Base-by-base conservation (phyloP, 1,140 invertebrate species). In the Papilio glaucus region DNA sequence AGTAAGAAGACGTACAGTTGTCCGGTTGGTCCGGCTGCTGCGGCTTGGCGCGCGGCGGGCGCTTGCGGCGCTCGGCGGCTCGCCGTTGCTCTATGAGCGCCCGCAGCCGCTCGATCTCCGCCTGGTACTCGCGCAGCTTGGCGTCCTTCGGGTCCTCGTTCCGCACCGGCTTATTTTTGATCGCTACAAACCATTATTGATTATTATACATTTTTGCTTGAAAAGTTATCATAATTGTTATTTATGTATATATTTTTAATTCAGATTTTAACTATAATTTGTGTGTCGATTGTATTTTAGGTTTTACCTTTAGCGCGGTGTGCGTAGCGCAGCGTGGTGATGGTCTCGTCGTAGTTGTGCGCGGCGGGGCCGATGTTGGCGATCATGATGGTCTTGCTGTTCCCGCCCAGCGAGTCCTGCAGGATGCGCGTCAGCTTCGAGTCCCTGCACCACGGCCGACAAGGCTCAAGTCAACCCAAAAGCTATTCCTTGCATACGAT, bases 321-420 rank as follows among this genome's bases (percentile, higher is more conserved):
- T 0, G 98, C 98, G 90, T 99, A 99, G 21, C 98, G 94, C 70
- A 99, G 93, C 4, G 98, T 99, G 10, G 97, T 98, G 72, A 99
- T 93, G 26, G 98, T 98, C 94, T 99, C 98, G 84, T 99, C 98
- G 91, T 97, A 98, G 93, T 99, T 99, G 93, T 98, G 98, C 80
- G 95, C 96, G 6, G 98, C 98, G n/a, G 98, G 98, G 7, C 98
- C 98, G 82, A 99, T 97, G 90, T 98, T 99, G 15, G 98, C 98
- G 33, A 99, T 97, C 98, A 99, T 99, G 39, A 99, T 97, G 12
- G 98, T 99, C 91, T 98, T 98, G 49, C 98, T 98, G 94, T 99
- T 99, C 9, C 98, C 98, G 75, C 98, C 98, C 10, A 99, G 93
- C 0, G 98, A 99, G 93, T 99, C 98, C 94, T 99, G 98, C 61